Evolutionary conservation across 2,113 vertebrate genomes (phyloP).

Genomic region (Noturus placidus): DNA sequence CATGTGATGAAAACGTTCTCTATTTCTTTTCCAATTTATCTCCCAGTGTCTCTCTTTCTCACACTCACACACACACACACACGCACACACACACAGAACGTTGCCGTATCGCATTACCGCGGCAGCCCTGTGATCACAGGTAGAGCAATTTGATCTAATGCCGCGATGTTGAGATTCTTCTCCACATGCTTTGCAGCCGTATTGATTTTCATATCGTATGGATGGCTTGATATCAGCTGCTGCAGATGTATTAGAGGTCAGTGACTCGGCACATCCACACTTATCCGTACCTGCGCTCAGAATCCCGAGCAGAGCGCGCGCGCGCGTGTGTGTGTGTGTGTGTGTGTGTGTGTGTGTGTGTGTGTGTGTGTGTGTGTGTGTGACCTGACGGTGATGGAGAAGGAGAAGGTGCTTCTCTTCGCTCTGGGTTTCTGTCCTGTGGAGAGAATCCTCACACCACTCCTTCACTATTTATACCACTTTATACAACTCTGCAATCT

Average conservation of each 20-base stretch:
- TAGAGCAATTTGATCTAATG: slow-evolving; percentile 43
- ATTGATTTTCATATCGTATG: slow-evolving; percentile 53
- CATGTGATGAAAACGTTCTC: slow-evolving; percentile 29
- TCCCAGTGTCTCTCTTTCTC: background rate
- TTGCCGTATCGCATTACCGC: slow-evolving; percentile 38
- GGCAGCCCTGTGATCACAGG: slow-evolving; percentile 45
- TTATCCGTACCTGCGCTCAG: slow-evolving; percentile 36
- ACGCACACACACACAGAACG: slow-evolving; percentile 27
- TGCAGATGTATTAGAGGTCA: slow-evolving; percentile 49
- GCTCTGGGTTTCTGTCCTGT: background rate
- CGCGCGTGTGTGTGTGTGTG: too few relatives aligned
- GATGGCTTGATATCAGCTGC: slow-evolving; percentile 43
- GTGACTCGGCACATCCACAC: slow-evolving; percentile 21
- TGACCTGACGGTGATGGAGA: background rate
- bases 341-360: too few relatives aligned
- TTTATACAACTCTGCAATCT: background rate
- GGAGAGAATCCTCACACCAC: background rate
- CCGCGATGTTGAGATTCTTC: slow-evolving; percentile 39
- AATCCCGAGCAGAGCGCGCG: background rate
- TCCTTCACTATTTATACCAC: background rate
- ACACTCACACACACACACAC: slow-evolving; percentile 29
- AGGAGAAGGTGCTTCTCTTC: background rate
- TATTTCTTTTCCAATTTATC: slow-evolving; percentile 34
- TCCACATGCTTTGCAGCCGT: slow-evolving; percentile 43
- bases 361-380: too few relatives aligned